phyloP scores from a whole-genome alignment of 2,113 vertebrate genomes.

The Pollachius pollachius region DNA sequence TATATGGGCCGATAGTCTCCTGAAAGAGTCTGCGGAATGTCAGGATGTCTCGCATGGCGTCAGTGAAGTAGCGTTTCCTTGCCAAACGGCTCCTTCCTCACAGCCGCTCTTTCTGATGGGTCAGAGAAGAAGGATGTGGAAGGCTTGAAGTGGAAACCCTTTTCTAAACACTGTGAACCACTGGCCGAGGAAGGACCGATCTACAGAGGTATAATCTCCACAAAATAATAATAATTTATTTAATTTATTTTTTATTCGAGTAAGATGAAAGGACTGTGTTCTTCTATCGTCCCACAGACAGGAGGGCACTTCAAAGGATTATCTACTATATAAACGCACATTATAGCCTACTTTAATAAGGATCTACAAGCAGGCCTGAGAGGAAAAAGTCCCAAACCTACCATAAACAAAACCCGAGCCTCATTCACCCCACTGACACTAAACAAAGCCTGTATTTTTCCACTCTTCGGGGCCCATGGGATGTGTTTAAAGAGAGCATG shows the following conservation, averaged over 20 bases:
- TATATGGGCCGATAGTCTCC: conserved; percentile 39
- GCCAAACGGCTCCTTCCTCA: conserved; percentile 35
- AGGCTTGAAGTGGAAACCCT: neutral
- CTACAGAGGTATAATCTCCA: too few relatives aligned
- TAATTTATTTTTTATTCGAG: too few relatives aligned
- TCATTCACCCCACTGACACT: conserved; percentile 10
- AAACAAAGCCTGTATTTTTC: conserved; percentile 60
- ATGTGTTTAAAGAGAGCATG: conserved; percentile 61
- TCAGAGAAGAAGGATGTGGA: neutral
- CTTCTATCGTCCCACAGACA: too few relatives aligned
- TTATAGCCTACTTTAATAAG: neutral
- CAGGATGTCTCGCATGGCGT: conserved; percentile 41
- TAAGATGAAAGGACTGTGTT: too few relatives aligned
- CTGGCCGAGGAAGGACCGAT: too few relatives aligned
- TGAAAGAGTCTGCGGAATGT: conserved; percentile 41
- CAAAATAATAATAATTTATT: too few relatives aligned
- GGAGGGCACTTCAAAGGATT: too few relatives aligned
- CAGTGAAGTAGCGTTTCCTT: conserved; percentile 44
- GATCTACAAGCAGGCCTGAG: neutral
- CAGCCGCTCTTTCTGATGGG: conserved; percentile 11
- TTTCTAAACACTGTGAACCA: too few relatives aligned
- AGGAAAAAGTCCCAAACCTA: neutral
- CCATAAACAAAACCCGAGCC: conserved; percentile 4
- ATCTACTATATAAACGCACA: too few relatives aligned
- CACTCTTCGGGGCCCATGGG: conserved; percentile 40